Evolutionary conservation across 1,140 invertebrate species (phyloP).

Genomic region (Ephestia elutella): DNA sequence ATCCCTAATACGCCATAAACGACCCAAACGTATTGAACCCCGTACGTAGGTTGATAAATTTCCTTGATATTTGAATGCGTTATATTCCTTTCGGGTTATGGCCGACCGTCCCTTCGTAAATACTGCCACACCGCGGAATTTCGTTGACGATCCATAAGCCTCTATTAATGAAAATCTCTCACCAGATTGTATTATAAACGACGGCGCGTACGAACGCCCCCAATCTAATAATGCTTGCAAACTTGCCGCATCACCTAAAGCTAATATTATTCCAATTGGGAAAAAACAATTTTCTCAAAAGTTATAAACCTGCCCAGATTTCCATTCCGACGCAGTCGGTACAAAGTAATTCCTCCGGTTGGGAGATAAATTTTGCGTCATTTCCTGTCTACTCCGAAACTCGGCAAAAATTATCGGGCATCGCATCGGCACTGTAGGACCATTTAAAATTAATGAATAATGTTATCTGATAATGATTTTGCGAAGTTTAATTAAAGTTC

Average conservation of each 20-base stretch:
- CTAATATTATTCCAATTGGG: constrained; percentile 48
- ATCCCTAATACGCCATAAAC: constrained; percentile 68
- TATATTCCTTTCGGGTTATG: constrained; percentile 57
- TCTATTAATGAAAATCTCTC: constrained; percentile 44
- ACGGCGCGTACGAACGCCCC: constrained; percentile 13
- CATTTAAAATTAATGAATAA: constrained; percentile 73
- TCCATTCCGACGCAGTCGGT: constrained; percentile 59
- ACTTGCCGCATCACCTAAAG: constrained; percentile 35
- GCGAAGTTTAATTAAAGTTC: constrained; percentile 71
- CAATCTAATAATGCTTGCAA: constrained; percentile 37
- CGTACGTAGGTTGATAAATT: constrained; percentile 65
- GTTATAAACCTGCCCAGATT: constrained; percentile 59
- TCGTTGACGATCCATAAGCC: constrained; percentile 36
- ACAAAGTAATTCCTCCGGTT: constrained; percentile 63
- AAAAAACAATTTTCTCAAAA: constrained; percentile 54
- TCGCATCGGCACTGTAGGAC: constrained; percentile 48
- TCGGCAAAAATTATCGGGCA: constrained; percentile 63
- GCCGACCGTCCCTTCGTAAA: constrained; percentile 50
- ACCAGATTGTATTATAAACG: constrained; percentile 21
- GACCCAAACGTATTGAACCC: constrained; percentile 65
- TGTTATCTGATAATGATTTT: constrained; percentile 71
- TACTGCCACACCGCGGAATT: constrained; percentile 36
- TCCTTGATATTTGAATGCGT: constrained; percentile 69
- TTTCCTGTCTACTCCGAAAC: constrained; percentile 55
- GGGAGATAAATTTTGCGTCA: constrained; percentile 66